These are phyloP conservation scores for Galeruca laticollis DNA, from an alignment of 2,888 invertebrate species.

Conservation along the genomic window DNA sequence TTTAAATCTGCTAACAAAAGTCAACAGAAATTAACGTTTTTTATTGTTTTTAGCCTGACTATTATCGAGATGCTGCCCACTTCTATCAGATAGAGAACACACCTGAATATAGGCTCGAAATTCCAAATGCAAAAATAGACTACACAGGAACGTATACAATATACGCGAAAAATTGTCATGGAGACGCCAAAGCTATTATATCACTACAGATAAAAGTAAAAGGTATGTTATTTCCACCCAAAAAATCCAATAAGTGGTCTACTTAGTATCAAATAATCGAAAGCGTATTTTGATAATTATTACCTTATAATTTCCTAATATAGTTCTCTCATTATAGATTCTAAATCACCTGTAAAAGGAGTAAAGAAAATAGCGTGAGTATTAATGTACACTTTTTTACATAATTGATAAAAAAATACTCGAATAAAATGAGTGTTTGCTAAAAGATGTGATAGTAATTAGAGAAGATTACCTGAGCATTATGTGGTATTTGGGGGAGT, in stretches of 20 bases:
- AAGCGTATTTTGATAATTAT: too few relatives aligned
- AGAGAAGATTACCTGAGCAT: neutral
- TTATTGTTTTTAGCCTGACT: constrained; percentile 78
- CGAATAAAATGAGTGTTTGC: too few relatives aligned
- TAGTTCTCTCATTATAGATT: constrained; percentile 48
- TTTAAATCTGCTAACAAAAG: too few relatives aligned
- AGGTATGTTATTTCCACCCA: constrained; percentile 69
- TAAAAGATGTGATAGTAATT: neutral
- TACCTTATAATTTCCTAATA: neutral
- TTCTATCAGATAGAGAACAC: constrained; percentile 83
- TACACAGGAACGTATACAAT: constrained; percentile 90
- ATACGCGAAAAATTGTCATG: constrained; percentile 84
- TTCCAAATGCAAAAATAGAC: constrained; percentile 87
- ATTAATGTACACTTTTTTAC: neutral
- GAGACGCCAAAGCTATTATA: constrained; percentile 87
- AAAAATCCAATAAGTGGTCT: neutral
- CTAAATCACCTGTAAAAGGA: constrained; percentile 40
- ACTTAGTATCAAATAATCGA: too few relatives aligned
- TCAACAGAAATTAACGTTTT: neutral
- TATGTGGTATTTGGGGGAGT: too few relatives aligned
- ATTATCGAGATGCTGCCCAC: constrained; percentile 87
- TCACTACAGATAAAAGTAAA: constrained; percentile 87
- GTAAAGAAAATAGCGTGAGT: constrained; percentile 68
- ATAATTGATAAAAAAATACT: neutral
- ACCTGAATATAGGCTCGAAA: constrained; percentile 85